phyloP scores from a whole-genome alignment of 2,113 vertebrate genomes.

The Myotis lucifugus region DNA sequence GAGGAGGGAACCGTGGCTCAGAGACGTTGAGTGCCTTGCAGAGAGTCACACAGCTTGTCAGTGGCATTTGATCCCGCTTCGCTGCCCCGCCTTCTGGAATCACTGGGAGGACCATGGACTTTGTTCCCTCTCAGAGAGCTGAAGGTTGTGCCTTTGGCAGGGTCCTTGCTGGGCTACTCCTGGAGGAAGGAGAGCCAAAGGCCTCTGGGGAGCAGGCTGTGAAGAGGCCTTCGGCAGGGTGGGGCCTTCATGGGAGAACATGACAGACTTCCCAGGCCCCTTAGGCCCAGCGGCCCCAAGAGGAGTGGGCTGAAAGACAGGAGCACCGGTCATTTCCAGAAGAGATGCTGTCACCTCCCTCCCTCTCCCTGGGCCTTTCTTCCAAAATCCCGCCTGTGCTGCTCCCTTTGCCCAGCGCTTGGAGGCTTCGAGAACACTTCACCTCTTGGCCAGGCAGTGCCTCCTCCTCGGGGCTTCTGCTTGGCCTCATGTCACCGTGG shows the following conservation, averaged over 20 bases:
- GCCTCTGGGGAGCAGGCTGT: neutral
- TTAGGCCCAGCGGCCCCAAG: no score
- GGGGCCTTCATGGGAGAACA: neutral
- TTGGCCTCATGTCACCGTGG: neutral
- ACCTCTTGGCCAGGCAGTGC: neutral
- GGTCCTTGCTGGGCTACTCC: neutral
- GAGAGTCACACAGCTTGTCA: neutral
- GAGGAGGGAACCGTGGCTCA: neutral
- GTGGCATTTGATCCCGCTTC: neutral
- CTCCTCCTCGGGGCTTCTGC: neutral
- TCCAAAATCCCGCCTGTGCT: neutral
- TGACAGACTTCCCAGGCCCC: neutral
- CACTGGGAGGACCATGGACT: neutral
- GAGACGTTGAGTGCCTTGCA: neutral
- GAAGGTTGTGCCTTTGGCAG: neutral
- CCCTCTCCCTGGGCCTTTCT: neutral
- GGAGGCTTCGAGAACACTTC: neutral
- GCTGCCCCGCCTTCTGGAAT: neutral
- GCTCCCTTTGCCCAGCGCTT: neutral
- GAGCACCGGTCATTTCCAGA: neutral
- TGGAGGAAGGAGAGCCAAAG: neutral
- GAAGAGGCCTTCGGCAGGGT: neutral
- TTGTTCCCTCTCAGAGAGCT: neutral
- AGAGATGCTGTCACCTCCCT: neutral
- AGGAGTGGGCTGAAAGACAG: neutral